Conservation (phyloP, 2,113 vertebrate species). For the Tonatia bakeri region DNA sequence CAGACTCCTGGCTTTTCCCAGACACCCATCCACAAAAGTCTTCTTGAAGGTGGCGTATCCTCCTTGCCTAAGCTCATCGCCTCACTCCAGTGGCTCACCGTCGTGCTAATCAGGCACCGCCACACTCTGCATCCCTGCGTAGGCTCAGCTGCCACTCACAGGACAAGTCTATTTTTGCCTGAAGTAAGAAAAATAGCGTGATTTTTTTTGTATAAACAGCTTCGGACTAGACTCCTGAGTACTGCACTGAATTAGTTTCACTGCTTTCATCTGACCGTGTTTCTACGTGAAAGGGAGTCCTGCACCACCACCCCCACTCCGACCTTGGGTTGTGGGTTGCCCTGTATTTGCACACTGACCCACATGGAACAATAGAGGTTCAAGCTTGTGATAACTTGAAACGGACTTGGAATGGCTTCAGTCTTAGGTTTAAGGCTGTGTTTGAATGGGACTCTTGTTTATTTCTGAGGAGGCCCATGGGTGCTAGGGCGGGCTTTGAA, state of each 20-base stretch:
- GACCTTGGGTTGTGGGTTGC: neutral
- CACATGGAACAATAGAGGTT: neutral
- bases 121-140: neutral
- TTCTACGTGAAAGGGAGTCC: neutral
- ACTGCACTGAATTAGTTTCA: neutral
- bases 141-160: neutral
- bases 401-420: neutral
- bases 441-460: conserved; percentile 57
- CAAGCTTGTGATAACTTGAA: neutral
- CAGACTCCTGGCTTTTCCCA: neutral
- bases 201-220: neutral
- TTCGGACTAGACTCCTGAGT: neutral
- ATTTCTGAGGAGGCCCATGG: conserved; percentile 46
- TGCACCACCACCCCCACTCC: rapidly evolving
- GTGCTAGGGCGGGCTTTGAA: conserved; percentile 55
- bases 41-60: neutral
- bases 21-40: neutral
- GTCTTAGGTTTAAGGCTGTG: neutral
- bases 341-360: neutral
- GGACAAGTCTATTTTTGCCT: neutral
- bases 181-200: neutral
- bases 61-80: neutral
- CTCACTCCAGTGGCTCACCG: neutral
- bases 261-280: neutral
- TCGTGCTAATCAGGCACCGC: neutral